Percentiles rank a stretch among this genome's conserved stretches.
Conservation (phyloP, 1,140 invertebrate genomes). For the Dolichoris vasculosae region DNA sequence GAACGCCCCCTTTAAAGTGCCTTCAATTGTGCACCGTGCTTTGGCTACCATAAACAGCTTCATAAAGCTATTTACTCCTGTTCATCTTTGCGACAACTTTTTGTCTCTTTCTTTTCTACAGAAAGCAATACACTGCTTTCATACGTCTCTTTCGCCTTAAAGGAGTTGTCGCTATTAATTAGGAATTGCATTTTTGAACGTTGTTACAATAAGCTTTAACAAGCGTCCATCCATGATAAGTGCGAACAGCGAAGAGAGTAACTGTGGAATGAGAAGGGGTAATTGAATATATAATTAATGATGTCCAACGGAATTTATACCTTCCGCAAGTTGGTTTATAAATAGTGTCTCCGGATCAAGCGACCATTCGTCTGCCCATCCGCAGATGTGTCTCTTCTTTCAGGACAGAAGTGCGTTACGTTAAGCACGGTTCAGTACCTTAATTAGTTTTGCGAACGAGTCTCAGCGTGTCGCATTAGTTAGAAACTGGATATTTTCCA, state of each 20-base stretch:
- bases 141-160: background rate
- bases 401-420: slow-evolving; percentile 58
- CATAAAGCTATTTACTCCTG: background rate
- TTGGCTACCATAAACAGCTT: background rate
- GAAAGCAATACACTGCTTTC: no score
- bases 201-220: background rate
- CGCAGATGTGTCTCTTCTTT: slow-evolving; percentile 16
- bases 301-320: slow-evolving; percentile 58
- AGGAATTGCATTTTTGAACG: slow-evolving; percentile 22
- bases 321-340: slow-evolving; percentile 43
- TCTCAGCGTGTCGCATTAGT: slow-evolving; percentile 60
- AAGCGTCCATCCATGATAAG: background rate
- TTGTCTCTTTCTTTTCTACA: background rate
- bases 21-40: background rate
- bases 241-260: background rate
- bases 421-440: slow-evolving; percentile 62
- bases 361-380: background rate
- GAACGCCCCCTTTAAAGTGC: background rate
- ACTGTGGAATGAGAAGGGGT: slow-evolving; percentile 29
- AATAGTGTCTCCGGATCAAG: background rate
- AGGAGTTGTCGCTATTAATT: slow-evolving; percentile 38
- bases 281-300: slow-evolving; percentile 67
- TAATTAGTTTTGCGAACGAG: slow-evolving; percentile 63
- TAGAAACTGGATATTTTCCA: slow-evolving; percentile 65
- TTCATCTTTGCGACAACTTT: background rate